phyloP scores from a whole-genome alignment of 2,888 invertebrate species.

The Sinhomidia bicolor region DNA sequence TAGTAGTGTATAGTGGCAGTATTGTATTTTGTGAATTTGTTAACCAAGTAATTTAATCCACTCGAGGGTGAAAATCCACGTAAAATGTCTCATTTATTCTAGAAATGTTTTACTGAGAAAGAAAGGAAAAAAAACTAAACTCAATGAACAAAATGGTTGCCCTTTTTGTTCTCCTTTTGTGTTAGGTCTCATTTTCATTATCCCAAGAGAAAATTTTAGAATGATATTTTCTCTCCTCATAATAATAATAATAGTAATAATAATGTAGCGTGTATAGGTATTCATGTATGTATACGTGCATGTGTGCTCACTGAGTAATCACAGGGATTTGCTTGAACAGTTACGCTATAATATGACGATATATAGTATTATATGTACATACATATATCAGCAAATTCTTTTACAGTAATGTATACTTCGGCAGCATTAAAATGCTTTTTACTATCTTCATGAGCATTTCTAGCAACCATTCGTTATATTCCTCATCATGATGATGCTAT shows the following conservation, averaged over 20 bases:
- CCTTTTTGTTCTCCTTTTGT: not conserved
- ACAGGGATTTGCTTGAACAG: not conserved
- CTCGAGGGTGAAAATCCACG: conserved; percentile 62
- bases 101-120: conserved; percentile 38
- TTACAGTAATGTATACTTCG: too few relatives aligned
- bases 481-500: not conserved
- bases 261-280: too few relatives aligned
- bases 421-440: too few relatives aligned
- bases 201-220: not conserved
- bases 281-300: not conserved
- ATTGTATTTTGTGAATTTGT: conserved; percentile 40
- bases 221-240: too few relatives aligned
- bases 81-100: conserved; percentile 65
- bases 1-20: not conserved
- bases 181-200: conserved; percentile 19
- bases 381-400: too few relatives aligned
- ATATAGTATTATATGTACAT: not conserved
- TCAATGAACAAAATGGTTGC: conserved; percentile 6
- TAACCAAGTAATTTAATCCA: conserved; percentile 58
- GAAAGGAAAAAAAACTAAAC: not conserved
- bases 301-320: not conserved
- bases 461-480: not conserved
- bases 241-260: too few relatives aligned
- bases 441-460: not conserved
- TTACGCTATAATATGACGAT: not conserved